phyloP scores from a whole-genome alignment of 2,888 invertebrate genomes.

The Unio pictorum region DNA sequence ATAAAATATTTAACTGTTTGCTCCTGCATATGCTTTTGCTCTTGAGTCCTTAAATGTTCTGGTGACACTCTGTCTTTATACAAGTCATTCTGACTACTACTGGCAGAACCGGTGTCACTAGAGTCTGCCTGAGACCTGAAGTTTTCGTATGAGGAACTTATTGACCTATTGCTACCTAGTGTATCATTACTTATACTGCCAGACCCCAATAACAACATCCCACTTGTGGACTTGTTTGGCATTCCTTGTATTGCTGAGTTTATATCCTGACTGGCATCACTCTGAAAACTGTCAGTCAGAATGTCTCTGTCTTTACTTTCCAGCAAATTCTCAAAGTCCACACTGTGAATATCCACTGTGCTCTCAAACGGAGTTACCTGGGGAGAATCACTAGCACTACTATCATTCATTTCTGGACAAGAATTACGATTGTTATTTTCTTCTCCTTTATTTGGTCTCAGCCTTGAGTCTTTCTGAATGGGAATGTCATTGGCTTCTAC shows the following conservation, averaged over 20 bases:
- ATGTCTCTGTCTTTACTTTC: slow-evolving; percentile 68
- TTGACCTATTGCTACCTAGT: slow-evolving; percentile 45
- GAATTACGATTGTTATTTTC: slow-evolving; percentile 66
- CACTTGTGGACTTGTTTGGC: slow-evolving; percentile 40
- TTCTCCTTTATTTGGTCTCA: slow-evolving; percentile 34
- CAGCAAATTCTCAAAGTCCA: slow-evolving; percentile 68
- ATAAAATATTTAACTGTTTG: slow-evolving; percentile 56
- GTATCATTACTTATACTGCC: slow-evolving; percentile 48
- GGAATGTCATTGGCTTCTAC: slow-evolving; percentile 42
- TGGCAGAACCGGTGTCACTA: slow-evolving; percentile 45
- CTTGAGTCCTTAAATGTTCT: slow-evolving; percentile 43
- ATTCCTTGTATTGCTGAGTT: slow-evolving; percentile 28
- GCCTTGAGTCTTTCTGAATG: slow-evolving; percentile 28
- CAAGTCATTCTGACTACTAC: slow-evolving; percentile 52
- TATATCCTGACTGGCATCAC: slow-evolving; percentile 62
- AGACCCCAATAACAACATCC: slow-evolving; percentile 41
- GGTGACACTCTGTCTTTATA: slow-evolving; percentile 53
- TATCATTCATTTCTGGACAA: slow-evolving; percentile 64
- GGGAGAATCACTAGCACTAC: slow-evolving; percentile 60
- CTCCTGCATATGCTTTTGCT: slow-evolving; percentile 55
- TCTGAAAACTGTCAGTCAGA: slow-evolving; percentile 69
- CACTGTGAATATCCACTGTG: slow-evolving; percentile 65
- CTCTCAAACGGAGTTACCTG: slow-evolving; percentile 57
- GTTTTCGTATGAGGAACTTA: slow-evolving; percentile 46
- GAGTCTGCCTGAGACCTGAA: slow-evolving; percentile 42